Evolutionary conservation across 2,113 vertebrate genomes (phyloP).

Genomic region (Carassius auratus): DNA sequence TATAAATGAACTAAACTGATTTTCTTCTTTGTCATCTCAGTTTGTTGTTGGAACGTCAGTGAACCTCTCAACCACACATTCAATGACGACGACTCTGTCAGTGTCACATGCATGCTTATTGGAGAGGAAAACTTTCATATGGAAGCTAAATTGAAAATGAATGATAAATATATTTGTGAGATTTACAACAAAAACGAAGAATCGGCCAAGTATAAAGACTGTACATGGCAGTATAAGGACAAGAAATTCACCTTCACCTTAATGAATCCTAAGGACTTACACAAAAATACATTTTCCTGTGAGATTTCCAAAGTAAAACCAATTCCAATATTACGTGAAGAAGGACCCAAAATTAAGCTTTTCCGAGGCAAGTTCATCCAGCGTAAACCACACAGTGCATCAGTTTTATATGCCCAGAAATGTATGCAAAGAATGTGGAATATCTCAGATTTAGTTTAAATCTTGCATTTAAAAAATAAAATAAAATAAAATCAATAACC

Average conservation of each 20-base stretch:
- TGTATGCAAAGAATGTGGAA: neutral
- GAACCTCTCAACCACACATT: neutral
- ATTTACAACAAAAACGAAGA: neutral
- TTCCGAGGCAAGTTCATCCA: conserved; percentile 30
- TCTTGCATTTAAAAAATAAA: neutral
- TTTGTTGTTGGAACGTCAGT: neutral
- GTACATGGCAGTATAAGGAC: rapidly evolving
- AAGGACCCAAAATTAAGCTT: neutral
- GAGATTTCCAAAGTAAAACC: neutral
- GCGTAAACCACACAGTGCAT: neutral
- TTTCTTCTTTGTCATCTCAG: conserved; percentile 4
- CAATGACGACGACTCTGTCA: conserved; percentile 17
- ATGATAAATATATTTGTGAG: neutral
- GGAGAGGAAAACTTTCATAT: rapidly evolving
- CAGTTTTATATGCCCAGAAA: neutral
- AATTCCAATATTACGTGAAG: rapidly evolving
- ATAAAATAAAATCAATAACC: neutral
- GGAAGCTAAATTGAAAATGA: neutral
- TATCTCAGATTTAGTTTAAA: neutral
- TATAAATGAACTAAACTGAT: neutral
- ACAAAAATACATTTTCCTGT: conserved; percentile 9
- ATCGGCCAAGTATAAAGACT: rapidly evolving
- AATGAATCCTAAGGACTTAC: neutral
- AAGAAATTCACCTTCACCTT: conserved; percentile 41
- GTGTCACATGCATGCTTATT: conserved; percentile 28